Evolutionary conservation across 2,797 vertebrate genomes (phyloP).

Genomic region (Taeniopygia guttata): DNA sequence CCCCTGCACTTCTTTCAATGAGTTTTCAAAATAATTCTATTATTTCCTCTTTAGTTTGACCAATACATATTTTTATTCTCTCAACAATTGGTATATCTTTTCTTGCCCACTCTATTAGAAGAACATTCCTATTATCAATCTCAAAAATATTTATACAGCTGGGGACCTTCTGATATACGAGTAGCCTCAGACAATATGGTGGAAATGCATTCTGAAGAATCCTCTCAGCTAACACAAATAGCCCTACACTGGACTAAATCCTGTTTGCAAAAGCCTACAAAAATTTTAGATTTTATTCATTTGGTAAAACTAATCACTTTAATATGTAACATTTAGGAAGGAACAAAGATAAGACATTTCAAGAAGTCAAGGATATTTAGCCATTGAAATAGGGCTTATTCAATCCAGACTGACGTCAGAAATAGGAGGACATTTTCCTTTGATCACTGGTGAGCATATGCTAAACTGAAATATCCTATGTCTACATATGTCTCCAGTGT

Average conservation of each 20-base stretch:
- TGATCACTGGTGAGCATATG: background rate
- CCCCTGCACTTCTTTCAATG: background rate
- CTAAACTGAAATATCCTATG: background rate
- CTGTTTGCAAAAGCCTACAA: background rate
- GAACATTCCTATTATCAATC: conserved; percentile 24
- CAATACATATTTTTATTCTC: background rate
- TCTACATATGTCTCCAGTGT: background rate
- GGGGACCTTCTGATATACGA: background rate
- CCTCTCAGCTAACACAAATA: background rate
- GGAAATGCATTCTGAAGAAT: conserved; percentile 6
- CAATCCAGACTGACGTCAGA: background rate
- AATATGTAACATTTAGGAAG: background rate
- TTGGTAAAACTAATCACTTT: background rate
- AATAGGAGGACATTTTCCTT: background rate
- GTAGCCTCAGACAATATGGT: background rate
- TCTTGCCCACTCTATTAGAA: background rate
- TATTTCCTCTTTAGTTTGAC: background rate
- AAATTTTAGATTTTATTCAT: background rate
- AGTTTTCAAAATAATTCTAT: background rate
- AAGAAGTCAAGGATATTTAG: background rate
- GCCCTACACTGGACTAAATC: background rate
- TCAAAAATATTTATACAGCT: conserved; percentile 52
- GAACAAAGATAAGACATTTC: background rate
- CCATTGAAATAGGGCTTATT: background rate
- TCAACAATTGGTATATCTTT: background rate